Evolutionary conservation across 2,113 vertebrate species (phyloP), one percentile per base, ranked within the genome.

Genomic region (Dasyprocta punctata): DNA sequence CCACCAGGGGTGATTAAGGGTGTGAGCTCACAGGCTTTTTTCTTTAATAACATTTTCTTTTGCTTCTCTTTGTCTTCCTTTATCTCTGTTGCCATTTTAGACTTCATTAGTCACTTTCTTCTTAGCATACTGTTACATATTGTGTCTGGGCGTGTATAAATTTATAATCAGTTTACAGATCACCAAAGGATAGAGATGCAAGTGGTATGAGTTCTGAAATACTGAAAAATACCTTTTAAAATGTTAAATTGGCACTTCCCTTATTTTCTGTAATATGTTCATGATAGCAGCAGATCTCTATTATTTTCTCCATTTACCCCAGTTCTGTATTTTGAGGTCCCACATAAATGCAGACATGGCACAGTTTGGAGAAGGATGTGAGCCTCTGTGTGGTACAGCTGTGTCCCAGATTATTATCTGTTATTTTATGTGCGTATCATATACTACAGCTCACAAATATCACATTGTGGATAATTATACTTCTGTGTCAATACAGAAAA

Each of bases 41-140:
- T 86, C 20, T 38, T 56, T 38, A 28, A 19, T 65, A 13, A 67
- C 49, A 65, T 88, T 82, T 83, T 19, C 17, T 78, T 90, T 67
- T 77, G 22, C 78, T 81, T 94, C 61, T 77, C 33, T 86, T 88
- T 85, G 38, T 88, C 92, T 88, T 93, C 61, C 22, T 60, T 87
- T 85, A 56, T 58, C 65, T 82, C 52, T 44, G 67, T 65, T 44
- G 69, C 52, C 90, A 3, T 81, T 63, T 75, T 47, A 84, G 54
- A 75, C 69, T 28, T 38, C 58, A 63, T n/a, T 52, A 36, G 41
- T 75, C 28, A n/a, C 47, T 89, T 87, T 92, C 38, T 80, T 94
- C 44, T 84, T 90, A 92, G 41, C 60, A 36, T 83, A 24, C 6
- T 20, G 16, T 71, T 24, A 44, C 56, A 16, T 95, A 54, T 14